phyloP scores from a whole-genome alignment of 2,113 vertebrate genomes.

The Istiophorus platypterus region DNA sequence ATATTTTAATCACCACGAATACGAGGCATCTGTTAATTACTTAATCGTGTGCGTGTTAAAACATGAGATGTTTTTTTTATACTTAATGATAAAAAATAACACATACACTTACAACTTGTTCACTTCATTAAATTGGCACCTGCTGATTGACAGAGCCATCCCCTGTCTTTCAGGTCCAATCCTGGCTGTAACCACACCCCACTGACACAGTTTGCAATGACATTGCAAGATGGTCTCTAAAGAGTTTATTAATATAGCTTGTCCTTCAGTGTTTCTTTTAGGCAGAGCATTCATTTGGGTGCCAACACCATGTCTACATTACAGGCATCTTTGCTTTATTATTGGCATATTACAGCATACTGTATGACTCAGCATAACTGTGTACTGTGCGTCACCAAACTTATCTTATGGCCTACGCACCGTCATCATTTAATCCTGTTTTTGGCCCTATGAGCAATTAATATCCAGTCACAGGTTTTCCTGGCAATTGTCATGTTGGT shows the following conservation, averaged over 20 bases:
- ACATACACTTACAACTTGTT: not conserved
- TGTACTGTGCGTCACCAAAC: constrained; percentile 10
- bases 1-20: not conserved
- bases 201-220: constrained; percentile 28
- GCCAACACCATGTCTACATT: not conserved
- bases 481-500: constrained; percentile 24
- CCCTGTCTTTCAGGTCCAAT: not conserved
- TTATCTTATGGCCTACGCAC: constrained; percentile 12
- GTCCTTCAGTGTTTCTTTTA: constrained; percentile 1
- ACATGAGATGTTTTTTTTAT: no score
- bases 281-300: not conserved
- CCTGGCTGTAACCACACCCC: constrained; percentile 20
- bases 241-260: constrained; percentile 34
- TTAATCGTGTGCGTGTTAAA: no score
- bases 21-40: no score
- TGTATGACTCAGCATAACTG: constrained; percentile 17
- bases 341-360: constrained; percentile 14
- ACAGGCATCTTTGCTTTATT: not conserved
- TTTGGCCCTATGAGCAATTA: constrained; percentile 17
- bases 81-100: not conserved
- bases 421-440: constrained; percentile 9
- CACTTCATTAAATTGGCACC: not conserved
- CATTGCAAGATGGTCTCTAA: not conserved
- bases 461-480: constrained; percentile 41
- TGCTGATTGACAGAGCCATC: constrained; percentile 8